A percentile compares a stretch with the other conserved stretches of the same genome.
Conservation (phyloP, 64 coral and sea anemone species). For the Cladopsammia gracilis region DNA sequence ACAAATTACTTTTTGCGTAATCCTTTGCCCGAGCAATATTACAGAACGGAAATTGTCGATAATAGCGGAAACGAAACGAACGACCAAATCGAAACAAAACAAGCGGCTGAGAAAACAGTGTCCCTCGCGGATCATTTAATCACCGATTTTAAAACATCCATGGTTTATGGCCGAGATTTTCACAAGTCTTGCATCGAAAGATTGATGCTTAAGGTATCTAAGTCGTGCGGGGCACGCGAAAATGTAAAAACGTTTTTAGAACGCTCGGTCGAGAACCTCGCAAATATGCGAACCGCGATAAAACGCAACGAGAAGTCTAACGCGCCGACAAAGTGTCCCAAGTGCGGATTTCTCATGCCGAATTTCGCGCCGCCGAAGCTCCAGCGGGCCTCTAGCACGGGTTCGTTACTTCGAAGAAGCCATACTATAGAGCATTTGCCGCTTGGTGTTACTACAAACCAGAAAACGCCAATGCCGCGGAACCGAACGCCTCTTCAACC, state of each 20-base stretch:
- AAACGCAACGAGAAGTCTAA: slow-evolving; percentile 38
- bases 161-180: slow-evolving; percentile 94
- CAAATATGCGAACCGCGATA: background rate
- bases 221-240: slow-evolving; percentile 62
- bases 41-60: slow-evolving; percentile 92
- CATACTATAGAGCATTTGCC: slow-evolving; percentile 64
- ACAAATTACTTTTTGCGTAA: slow-evolving; percentile 96
- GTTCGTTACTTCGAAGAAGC: slow-evolving; percentile 75
- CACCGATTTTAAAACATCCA: slow-evolving; percentile 82
- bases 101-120: slow-evolving; percentile 44
- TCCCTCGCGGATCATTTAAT: slow-evolving; percentile 84
- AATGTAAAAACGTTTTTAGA: slow-evolving; percentile 65
- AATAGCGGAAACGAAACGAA: slow-evolving; percentile 49
- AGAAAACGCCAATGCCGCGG: background rate
- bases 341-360: slow-evolving; percentile 74
- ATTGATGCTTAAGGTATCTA: slow-evolving; percentile 83
- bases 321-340: slow-evolving; percentile 68
- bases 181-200: slow-evolving; percentile 95
- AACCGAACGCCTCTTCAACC: slow-evolving; percentile 69
- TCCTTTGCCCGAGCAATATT: slow-evolving; percentile 93
- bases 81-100: slow-evolving; percentile 19
- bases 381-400: slow-evolving; percentile 84
- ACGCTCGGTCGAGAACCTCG: slow-evolving; percentile 17
- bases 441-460: background rate
- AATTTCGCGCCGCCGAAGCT: slow-evolving; percentile 76